Evolutionary conservation across 2,113 vertebrate species (phyloP).

Genomic region (Jaculus jaculus): DNA sequence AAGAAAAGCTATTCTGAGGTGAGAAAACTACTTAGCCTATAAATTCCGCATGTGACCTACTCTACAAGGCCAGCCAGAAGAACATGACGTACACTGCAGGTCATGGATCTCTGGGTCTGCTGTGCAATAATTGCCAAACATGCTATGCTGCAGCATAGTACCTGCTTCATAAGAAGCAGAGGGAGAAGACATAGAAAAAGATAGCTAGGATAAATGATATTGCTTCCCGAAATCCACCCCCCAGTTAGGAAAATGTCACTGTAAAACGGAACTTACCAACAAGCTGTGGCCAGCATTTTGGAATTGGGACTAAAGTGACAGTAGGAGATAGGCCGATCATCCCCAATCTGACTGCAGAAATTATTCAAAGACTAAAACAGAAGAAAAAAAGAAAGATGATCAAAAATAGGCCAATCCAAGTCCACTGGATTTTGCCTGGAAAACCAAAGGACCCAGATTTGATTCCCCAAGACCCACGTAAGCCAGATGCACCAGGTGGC

Average conservation of each 20-base stretch:
- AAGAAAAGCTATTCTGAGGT: neutral
- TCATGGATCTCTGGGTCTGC: neutral
- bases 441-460: too few species aligned
- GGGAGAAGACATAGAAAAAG: neutral
- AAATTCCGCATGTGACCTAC: neutral
- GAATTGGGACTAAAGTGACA: slow-evolving; percentile 98
- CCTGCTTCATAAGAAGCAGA: neutral
- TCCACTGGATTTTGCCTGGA: neutral
- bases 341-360: slow-evolving; percentile 99
- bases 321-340: slow-evolving; percentile 96
- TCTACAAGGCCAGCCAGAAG: neutral
- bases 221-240: neutral
- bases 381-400: neutral
- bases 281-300: slow-evolving; percentile 94
- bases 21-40: neutral
- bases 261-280: slow-evolving; percentile 89
- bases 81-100: neutral
- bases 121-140: neutral
- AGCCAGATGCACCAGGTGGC: too few species aligned
- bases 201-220: neutral
- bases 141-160: fast-evolving
- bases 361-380: slow-evolving; percentile 94
- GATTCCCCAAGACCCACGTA: too few species aligned
- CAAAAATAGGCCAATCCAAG: neutral
- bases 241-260: neutral